phyloP scores from a whole-genome alignment of 1,140 invertebrate species.

The Drosophila elegans region DNA sequence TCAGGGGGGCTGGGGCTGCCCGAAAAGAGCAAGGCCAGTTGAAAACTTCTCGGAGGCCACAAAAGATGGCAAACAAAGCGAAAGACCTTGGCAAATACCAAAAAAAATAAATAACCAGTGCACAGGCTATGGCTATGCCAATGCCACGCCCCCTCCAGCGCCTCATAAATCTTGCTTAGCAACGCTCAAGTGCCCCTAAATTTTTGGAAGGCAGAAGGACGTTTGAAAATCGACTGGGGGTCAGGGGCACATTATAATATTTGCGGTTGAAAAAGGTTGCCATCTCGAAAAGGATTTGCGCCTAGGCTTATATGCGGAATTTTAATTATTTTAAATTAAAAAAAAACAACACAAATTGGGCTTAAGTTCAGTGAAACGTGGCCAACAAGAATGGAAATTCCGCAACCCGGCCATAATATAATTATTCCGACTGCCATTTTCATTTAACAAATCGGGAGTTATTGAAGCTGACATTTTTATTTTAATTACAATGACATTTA shows the following conservation, averaged over 20 bases:
- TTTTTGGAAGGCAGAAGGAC: conserved; percentile 13
- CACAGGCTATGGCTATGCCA: conserved; percentile 40
- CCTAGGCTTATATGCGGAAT: conserved; percentile 58
- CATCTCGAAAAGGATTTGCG: conserved; percentile 28
- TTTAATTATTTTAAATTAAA: conserved; percentile 78
- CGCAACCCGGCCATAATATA: conserved; percentile 24
- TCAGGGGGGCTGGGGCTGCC: background rate
- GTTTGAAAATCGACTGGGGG: conserved; percentile 5
- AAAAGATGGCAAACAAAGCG: conserved; percentile 58
- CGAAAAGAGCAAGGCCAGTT: conserved; percentile 46
- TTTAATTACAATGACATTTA: conserved; percentile 49
- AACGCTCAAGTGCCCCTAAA: conserved; percentile 59
- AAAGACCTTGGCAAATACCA: conserved; percentile 62
- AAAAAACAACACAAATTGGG: conserved; percentile 21
- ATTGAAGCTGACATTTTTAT: conserved; percentile 36
- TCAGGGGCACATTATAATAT: conserved; percentile 50
- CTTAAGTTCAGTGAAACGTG: conserved; percentile 29
- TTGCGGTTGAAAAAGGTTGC: conserved; percentile 58
- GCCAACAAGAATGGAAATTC: conserved; percentile 23
- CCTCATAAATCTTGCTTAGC: conserved; percentile 79
- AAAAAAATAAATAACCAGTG: conserved; percentile 52
- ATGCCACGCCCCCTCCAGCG: conserved; percentile 52
- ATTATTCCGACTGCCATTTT: conserved; percentile 31
- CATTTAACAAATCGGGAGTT: conserved; percentile 32
- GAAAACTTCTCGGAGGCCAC: conserved; percentile 43